Conservation (phyloP, 2,113 vertebrate genomes). For the Paratilapia polleni region DNA sequence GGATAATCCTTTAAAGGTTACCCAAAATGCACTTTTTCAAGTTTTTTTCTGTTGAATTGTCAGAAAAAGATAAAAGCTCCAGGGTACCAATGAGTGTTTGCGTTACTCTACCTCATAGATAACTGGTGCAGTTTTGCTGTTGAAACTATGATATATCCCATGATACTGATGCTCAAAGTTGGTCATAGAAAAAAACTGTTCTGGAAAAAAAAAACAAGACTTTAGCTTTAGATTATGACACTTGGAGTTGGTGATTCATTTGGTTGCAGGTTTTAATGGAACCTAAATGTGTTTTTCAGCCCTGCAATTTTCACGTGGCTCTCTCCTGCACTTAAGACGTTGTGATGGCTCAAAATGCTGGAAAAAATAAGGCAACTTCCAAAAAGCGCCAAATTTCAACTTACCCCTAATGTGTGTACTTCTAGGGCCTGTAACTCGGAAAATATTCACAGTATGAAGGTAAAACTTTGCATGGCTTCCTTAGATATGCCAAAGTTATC, state of each 20-base stretch:
- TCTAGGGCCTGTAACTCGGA: not conserved
- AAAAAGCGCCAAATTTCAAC: not conserved
- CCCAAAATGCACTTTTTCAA: not conserved
- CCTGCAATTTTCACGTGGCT: not conserved
- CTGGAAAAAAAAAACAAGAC: not conserved
- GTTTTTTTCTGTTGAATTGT: not conserved
- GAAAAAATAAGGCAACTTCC: not conserved
- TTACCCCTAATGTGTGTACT: not conserved
- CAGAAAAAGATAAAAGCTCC: not conserved
- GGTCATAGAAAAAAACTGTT: not conserved
- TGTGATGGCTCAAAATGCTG: not conserved
- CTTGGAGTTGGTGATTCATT: not conserved
- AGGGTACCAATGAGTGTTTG: too few relatives aligned
- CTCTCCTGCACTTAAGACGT: not conserved
- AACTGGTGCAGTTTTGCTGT: not conserved
- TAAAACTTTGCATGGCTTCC: not conserved
- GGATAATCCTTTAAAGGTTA: not conserved
- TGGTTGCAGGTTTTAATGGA: not conserved
- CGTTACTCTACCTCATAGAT: too few relatives aligned
- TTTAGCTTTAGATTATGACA: not conserved
- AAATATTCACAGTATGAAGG: not conserved
- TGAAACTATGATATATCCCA: not conserved
- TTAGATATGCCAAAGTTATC: not conserved
- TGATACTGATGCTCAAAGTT: not conserved
- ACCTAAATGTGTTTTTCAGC: conserved; percentile 1